These are phyloP conservation scores for Luffia ferchaultella DNA, from an alignment of 2,888 invertebrate species.

Conservation along the genomic window DNA sequence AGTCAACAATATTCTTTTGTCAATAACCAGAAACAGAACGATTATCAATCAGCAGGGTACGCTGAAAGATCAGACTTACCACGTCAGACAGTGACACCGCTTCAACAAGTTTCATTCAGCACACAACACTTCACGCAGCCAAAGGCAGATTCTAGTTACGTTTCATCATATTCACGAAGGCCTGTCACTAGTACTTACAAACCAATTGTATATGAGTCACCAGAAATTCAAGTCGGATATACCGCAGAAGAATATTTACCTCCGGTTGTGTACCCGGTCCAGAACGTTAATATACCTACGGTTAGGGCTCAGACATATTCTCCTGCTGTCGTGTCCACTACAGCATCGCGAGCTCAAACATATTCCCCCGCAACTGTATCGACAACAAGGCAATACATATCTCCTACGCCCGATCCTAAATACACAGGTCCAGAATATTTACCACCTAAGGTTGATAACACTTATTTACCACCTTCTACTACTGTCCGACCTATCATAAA, in stretches of 20 bases:
- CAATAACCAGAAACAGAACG: conserved; percentile 26
- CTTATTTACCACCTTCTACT: background rate
- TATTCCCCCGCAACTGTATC: conserved; percentile 23
- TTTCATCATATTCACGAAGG: conserved; percentile 33
- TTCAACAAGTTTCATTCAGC: conserved; percentile 28
- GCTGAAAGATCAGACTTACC: background rate
- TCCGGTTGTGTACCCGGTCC: conserved; percentile 24
- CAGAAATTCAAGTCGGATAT: conserved; percentile 46
- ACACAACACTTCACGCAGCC: conserved; percentile 33
- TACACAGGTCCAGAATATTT: conserved; percentile 5
- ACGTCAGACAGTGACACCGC: conserved; percentile 10
- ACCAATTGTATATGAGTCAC: conserved; percentile 34
- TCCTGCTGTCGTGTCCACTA: conserved; percentile 19
- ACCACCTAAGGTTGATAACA: conserved; percentile 7
- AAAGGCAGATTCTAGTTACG: conserved; percentile 35
- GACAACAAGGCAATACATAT: conserved; percentile 7
- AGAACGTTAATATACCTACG: background rate
- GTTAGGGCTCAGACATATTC: background rate
- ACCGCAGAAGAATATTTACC: conserved; percentile 50
- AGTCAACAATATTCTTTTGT: background rate
- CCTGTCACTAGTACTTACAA: conserved; percentile 32
- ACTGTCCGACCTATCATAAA: conserved; percentile 3
- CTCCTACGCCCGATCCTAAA: conserved; percentile 2
- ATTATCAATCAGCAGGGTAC: conserved; percentile 16
- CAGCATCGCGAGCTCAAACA: conserved; percentile 35